These are phyloP conservation scores for Caenorhabditis becei DNA, from an alignment of 2,888 invertebrate species.

Conservation along the genomic window DNA sequence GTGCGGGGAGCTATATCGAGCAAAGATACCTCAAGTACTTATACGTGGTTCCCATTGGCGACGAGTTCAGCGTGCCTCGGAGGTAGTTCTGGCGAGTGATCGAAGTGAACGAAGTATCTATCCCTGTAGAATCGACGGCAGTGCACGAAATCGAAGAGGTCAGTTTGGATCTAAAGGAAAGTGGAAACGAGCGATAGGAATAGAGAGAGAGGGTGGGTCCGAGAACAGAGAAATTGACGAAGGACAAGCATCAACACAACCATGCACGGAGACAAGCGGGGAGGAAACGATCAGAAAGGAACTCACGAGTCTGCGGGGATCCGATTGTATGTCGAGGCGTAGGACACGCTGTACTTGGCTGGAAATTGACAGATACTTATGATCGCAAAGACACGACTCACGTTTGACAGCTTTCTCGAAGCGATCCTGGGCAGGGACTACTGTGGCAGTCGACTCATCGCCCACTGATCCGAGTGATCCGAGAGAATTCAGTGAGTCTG, in stretches of 20 bases:
- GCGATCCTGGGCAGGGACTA: slow-evolving; percentile 35
- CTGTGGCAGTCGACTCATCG: slow-evolving; percentile 54
- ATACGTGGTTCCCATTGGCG: slow-evolving; percentile 32
- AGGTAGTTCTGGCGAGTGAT: slow-evolving; percentile 51
- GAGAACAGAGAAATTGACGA: slow-evolving; percentile 17
- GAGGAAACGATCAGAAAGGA: background rate
- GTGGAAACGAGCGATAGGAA: slow-evolving; percentile 33
- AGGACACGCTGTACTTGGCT: slow-evolving; percentile 75
- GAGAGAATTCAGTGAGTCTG: slow-evolving; percentile 73
- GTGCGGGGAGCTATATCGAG: slow-evolving; percentile 8
- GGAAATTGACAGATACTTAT: slow-evolving; percentile 24
- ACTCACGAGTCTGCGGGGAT: slow-evolving; percentile 75
- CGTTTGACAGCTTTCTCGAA: slow-evolving; percentile 40
- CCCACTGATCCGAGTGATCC: slow-evolving; percentile 64
- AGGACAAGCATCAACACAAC: slow-evolving; percentile 36
- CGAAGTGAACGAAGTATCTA: slow-evolving; percentile 52
- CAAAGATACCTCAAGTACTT: slow-evolving; percentile 52
- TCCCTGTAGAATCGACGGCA: slow-evolving; percentile 54
- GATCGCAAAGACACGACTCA: slow-evolving; percentile 11
- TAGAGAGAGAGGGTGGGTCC: slow-evolving; percentile 5
- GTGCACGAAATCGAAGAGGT: slow-evolving; percentile 58
- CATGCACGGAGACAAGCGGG: slow-evolving; percentile 27
- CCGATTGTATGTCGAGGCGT: slow-evolving; percentile 75
- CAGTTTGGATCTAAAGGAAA: slow-evolving; percentile 56
- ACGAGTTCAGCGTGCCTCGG: slow-evolving; percentile 33